Evolutionary conservation across 1,140 invertebrate species (phyloP).

Genomic region (Drosophila pandora): DNA sequence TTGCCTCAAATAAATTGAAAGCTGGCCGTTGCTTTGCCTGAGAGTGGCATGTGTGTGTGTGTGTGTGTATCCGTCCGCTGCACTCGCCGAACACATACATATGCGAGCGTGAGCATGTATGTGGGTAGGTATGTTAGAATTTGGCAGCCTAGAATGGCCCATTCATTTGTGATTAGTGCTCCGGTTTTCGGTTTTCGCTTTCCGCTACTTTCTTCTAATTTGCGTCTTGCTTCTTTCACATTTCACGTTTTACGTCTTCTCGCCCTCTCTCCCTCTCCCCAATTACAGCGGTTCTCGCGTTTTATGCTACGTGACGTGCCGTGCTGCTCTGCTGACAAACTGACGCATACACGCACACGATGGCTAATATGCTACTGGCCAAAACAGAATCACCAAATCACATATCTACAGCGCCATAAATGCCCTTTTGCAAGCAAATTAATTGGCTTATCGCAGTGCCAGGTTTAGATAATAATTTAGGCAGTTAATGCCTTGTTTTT

Average conservation of each 20-base stretch:
- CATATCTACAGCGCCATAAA: neutral
- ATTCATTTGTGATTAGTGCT: slow-evolving; percentile 57
- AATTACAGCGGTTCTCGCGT: slow-evolving; percentile 40
- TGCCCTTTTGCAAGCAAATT: neutral
- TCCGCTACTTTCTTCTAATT: slow-evolving; percentile 36
- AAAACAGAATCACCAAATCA: slow-evolving; percentile 21
- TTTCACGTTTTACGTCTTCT: slow-evolving; percentile 29
- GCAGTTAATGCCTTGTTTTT: neutral
- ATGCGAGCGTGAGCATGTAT: neutral
- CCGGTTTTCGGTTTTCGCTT: slow-evolving; percentile 47
- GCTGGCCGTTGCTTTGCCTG: slow-evolving; percentile 29
- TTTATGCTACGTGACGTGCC: slow-evolving; percentile 69
- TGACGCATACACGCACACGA: slow-evolving; percentile 51
- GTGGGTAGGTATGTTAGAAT: slow-evolving; percentile 49
- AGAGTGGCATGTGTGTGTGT: slow-evolving; percentile 29
- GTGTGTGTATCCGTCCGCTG: slow-evolving; percentile 21
- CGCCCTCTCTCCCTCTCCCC: neutral
- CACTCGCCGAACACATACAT: slow-evolving; percentile 13
- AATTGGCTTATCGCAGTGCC: neutral
- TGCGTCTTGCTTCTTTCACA: slow-evolving; percentile 30
- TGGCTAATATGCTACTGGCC: slow-evolving; percentile 34
- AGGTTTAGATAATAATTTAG: neutral
- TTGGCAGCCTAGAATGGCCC: slow-evolving; percentile 59
- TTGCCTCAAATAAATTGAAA: slow-evolving; percentile 46
- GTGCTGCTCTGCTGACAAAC: slow-evolving; percentile 28